These are phyloP conservation scores for Scortum barcoo DNA, from an alignment of 2,113 vertebrate species.

Conservation along the genomic window DNA sequence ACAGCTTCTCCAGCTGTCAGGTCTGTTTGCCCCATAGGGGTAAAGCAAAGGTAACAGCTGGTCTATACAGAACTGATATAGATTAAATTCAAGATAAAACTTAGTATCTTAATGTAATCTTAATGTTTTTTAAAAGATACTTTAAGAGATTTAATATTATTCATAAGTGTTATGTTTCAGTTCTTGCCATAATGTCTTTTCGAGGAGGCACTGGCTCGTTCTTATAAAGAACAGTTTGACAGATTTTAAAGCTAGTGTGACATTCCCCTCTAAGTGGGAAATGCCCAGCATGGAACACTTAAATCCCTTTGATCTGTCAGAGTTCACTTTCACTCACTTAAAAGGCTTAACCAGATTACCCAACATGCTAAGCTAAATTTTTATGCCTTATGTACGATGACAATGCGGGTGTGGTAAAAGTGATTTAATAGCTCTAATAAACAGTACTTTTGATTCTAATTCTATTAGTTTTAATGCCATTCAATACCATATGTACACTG, in stretches of 20 bases:
- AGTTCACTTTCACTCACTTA: constrained; percentile 49
- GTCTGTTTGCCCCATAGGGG: constrained; percentile 32
- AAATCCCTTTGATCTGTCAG: constrained; percentile 51
- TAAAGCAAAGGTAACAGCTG: background rate
- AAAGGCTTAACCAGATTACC: constrained; percentile 59
- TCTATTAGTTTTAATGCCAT: constrained; percentile 17
- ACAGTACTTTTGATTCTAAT: constrained; percentile 25
- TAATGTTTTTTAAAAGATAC: background rate
- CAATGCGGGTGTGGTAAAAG: constrained; percentile 7
- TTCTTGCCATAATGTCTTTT: background rate
- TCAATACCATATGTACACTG: constrained; percentile 1
- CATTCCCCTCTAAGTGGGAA: constrained; percentile 19
- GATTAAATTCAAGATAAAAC: constrained; percentile 2
- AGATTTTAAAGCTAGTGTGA: constrained; percentile 30
- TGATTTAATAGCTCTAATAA: constrained; percentile 38
- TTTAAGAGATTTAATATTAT: constrained; percentile 8
- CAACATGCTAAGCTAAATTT: constrained; percentile 24
- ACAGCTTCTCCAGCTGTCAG: constrained; percentile 47
- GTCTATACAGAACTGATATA: background rate
- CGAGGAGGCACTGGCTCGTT: background rate
- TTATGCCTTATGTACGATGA: constrained; percentile 3
- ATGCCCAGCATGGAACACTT: constrained; percentile 20
- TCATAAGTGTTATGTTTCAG: constrained; percentile 12
- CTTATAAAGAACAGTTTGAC: constrained; percentile 18
- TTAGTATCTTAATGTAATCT: background rate